phyloP scores from a whole-genome alignment of 1,140 invertebrate species.

The Drosophila pruinosa region DNA sequence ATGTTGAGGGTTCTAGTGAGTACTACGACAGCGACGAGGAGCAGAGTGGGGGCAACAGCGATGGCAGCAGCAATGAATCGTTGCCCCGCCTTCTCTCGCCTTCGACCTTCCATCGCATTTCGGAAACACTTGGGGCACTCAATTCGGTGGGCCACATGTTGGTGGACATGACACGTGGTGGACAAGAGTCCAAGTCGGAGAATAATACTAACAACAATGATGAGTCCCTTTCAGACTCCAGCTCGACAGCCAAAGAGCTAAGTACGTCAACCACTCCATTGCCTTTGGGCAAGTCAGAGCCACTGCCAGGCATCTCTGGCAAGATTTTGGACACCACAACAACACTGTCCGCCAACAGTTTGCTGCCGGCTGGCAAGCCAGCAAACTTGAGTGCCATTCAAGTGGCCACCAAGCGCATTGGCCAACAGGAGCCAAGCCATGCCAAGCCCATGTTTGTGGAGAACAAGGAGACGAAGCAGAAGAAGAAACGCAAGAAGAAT shows the following conservation, averaged over 20 bases:
- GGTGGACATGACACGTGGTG: slow-evolving; percentile 89
- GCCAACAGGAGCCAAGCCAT: slow-evolving; percentile 60
- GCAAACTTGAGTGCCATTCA: slow-evolving; percentile 61
- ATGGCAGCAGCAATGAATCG: slow-evolving; percentile 64
- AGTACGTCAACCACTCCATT: neutral
- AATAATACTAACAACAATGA: slow-evolving; percentile 50
- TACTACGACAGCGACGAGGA: slow-evolving; percentile 73
- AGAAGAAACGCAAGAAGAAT: slow-evolving; percentile 69
- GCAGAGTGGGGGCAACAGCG: slow-evolving; percentile 29
- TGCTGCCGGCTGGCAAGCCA: slow-evolving; percentile 66
- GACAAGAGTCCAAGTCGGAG: slow-evolving; percentile 68
- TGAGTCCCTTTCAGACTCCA: slow-evolving; percentile 42
- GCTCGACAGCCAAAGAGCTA: slow-evolving; percentile 3
- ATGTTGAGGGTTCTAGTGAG: slow-evolving; percentile 67
- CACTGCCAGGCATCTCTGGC: slow-evolving; percentile 52
- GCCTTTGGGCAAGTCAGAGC: slow-evolving; percentile 23
- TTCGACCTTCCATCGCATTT: slow-evolving; percentile 86
- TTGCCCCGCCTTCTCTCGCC: slow-evolving; percentile 84
- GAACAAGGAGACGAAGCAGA: slow-evolving; percentile 78
- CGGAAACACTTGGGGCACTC: slow-evolving; percentile 88
- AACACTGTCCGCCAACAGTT: slow-evolving; percentile 64
- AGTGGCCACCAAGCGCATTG: slow-evolving; percentile 70
- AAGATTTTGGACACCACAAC: slow-evolving; percentile 53
- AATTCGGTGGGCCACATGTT: slow-evolving; percentile 93
- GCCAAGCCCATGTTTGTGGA: slow-evolving; percentile 73